Evolutionary conservation across 1,140 invertebrate genomes (phyloP).

Genomic region (Scaptodrosophila lebanonensis): DNA sequence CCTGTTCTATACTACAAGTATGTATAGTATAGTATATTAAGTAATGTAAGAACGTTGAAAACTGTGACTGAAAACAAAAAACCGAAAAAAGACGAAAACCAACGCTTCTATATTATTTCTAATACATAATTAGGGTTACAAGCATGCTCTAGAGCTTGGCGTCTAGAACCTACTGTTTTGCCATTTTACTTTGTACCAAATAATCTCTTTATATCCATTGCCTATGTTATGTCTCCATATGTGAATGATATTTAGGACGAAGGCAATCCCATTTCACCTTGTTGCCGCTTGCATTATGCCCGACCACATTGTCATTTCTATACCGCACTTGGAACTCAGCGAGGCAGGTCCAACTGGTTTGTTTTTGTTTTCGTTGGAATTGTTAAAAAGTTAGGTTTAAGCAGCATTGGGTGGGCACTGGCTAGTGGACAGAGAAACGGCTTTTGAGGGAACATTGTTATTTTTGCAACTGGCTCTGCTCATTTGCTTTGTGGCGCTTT

Average conservation of each 20-base stretch:
- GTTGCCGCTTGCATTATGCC: slow-evolving; percentile 27
- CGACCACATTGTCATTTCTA: slow-evolving; percentile 39
- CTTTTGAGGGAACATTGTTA: slow-evolving; percentile 41
- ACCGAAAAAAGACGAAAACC: too few species aligned
- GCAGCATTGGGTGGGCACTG: slow-evolving; percentile 24
- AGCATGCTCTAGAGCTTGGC: too few species aligned
- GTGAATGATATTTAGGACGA: slow-evolving; percentile 39
- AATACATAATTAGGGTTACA: too few species aligned
- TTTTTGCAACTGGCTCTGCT: slow-evolving; percentile 58
- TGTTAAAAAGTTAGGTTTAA: slow-evolving; percentile 67
- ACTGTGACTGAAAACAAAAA: too few species aligned
- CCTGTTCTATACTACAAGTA: too few species aligned
- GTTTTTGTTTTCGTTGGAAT: slow-evolving; percentile 52
- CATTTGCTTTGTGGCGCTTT: slow-evolving; percentile 52
- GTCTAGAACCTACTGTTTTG: too few species aligned
- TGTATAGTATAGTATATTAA: too few species aligned
- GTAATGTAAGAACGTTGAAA: too few species aligned
- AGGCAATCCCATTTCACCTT: not conserved
- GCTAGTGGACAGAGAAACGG: slow-evolving; percentile 1
- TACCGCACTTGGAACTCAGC: slow-evolving; percentile 11
- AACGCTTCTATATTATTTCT: too few species aligned
- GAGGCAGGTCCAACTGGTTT: slow-evolving; percentile 26
- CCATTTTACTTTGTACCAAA: too few species aligned
- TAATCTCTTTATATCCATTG: too few species aligned
- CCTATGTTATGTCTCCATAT: too few species aligned